Conservation (phyloP, 2,888 invertebrate genomes). For the Lissonota sp. region DNA sequence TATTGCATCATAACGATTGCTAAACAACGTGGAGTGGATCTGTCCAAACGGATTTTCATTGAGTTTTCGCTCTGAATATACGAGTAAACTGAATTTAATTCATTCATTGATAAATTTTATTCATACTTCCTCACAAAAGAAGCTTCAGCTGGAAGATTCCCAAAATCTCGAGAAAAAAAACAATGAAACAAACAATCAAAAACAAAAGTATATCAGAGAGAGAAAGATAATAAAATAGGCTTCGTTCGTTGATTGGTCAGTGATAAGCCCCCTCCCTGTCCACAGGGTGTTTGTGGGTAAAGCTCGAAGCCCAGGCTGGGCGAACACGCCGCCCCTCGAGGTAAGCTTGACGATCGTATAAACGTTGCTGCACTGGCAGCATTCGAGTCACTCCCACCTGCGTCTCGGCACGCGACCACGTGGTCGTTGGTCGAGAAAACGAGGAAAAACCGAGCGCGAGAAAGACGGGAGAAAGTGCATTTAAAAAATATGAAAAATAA, state of each 20-base stretch:
- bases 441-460: no score
- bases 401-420: conserved; percentile 75
- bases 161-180: not conserved
- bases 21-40: no score
- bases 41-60: no score
- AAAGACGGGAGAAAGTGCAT: no score
- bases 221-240: not conserved
- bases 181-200: not conserved
- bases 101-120: no score
- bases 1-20: no score
- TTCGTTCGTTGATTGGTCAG: conserved; percentile 56
- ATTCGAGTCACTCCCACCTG: conserved; percentile 78
- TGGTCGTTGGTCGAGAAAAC: conserved; percentile 57
- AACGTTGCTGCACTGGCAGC: conserved; percentile 74
- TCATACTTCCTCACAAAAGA: no score
- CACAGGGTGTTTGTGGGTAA: conserved; percentile 19
- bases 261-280: conserved; percentile 50
- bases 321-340: no score
- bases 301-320: conserved; percentile 24
- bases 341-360: conserved; percentile 63
- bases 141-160: no score
- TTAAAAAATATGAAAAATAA: no score
- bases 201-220: not conserved
- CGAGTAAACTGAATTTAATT: no score
- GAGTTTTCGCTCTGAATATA: no score